These are phyloP conservation scores for Falco cherrug DNA, from an alignment of 2,797 vertebrate species.

Conservation along the genomic window DNA sequence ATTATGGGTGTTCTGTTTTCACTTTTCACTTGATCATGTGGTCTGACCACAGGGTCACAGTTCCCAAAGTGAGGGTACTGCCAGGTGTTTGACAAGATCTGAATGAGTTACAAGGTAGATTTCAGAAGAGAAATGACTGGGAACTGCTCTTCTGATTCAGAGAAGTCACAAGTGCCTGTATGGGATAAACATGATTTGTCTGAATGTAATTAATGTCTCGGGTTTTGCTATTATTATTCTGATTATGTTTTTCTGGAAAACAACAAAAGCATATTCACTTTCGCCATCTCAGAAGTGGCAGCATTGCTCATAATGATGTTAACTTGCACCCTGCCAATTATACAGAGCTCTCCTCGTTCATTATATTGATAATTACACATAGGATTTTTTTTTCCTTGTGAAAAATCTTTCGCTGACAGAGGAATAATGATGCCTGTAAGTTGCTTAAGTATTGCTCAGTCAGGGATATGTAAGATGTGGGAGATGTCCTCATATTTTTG, in stretches of 20 bases:
- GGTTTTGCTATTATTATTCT: not conserved
- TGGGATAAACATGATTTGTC: not conserved
- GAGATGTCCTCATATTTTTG: not conserved
- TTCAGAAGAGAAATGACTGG: not conserved
- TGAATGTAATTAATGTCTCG: not conserved
- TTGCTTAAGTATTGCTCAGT: constrained; percentile 31
- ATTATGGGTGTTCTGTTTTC: not conserved
- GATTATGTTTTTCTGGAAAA: not conserved
- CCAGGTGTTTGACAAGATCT: not conserved
- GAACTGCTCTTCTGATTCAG: not conserved
- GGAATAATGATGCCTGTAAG: constrained; percentile 21
- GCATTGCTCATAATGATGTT: not conserved
- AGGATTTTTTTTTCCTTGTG: not conserved
- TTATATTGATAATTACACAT: not conserved
- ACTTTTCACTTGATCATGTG: not conserved
- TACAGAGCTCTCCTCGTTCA: not conserved
- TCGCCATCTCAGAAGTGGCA: not conserved
- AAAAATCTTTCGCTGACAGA: constrained; percentile 6
- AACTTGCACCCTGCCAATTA: constrained; percentile 11
- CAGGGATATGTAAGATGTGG: not conserved
- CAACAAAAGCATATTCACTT: not conserved
- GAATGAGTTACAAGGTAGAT: not conserved
- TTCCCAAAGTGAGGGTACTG: not conserved
- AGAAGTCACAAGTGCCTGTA: not conserved
- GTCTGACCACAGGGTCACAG: not conserved